Base-by-base conservation (phyloP, 2,113 vertebrate species). In the Hippocampus guttulatus region DNA sequence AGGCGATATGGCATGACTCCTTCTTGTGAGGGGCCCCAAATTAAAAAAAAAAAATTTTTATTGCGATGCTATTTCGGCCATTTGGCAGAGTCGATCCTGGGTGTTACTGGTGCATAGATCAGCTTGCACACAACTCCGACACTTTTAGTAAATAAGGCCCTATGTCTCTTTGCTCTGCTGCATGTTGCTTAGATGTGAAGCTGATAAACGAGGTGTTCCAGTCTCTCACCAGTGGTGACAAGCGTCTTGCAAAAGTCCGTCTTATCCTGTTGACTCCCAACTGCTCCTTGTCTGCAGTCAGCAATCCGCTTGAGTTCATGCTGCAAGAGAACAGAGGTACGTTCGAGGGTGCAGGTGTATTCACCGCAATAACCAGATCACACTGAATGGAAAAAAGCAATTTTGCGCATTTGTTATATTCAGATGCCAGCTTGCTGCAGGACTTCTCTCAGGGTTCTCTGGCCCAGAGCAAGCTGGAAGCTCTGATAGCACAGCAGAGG, bases 251-350 rank as follows among this genome's bases (percentile, higher is more conserved):
- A 82, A 94, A 91, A 9, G 91, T 94, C 60, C 90, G 84, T 73
- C 86, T 95, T 45, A 91, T 96, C 84, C 84, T 97, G 75, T 81
- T 99, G 76, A 85, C 92, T 4, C 95, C 96, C 43, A 93, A 83
- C 1, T 96, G 95, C 76, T 98, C 96, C 47, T 82, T 90, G 73
- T 91, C 95, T 65, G 95, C 94, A 30, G 83, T 93, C 81, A 93
- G 93, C 76, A 94, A 96, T 78, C 95, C 95, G 15, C 83, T 96
- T 18, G 94, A 96, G 45, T 94, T 95, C 75, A 93, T 98, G 81
- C 84, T 97, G 84, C 92, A 85, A 85, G 95, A 96, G 74, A 86
- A 92, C 2, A 84, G 91, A 94, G 95, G 96, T 97, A 92, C 75
- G 1, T 21, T 20, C 1, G 10, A 16, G 1, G 15, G 33, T 27